Conservation (phyloP, 2,797 vertebrate genomes). For the Pagetopsis macropterus region DNA sequence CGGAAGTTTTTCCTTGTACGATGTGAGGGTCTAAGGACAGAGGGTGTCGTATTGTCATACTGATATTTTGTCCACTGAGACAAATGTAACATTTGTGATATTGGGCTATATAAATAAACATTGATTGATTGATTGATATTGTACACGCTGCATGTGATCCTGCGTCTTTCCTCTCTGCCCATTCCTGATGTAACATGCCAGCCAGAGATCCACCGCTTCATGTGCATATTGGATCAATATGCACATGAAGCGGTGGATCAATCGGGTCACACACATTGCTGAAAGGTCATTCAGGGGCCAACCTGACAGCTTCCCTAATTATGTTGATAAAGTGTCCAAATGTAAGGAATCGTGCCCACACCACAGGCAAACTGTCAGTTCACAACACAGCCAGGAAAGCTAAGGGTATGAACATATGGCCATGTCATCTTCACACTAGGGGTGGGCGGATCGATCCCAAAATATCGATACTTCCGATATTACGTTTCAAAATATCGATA, state of each 20-base stretch:
- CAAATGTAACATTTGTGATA: no score
- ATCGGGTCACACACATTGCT: constrained; percentile 47
- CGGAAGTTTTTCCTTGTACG: no score
- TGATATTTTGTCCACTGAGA: no score
- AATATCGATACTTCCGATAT: no score
- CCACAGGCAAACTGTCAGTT: constrained; percentile 41
- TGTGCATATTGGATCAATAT: constrained; percentile 43
- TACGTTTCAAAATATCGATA: no score
- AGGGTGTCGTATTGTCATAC: no score
- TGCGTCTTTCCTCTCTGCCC: constrained; percentile 21
- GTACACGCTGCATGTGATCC: constrained; percentile 28
- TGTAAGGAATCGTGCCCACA: constrained; percentile 20
- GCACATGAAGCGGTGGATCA: constrained; percentile 42
- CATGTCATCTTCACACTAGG: constrained; percentile 36
- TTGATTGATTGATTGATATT: not conserved
- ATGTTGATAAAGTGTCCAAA: constrained; percentile 59
- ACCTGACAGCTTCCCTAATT: constrained; percentile 48
- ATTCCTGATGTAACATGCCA: constrained; percentile 55
- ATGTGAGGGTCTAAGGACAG: no score
- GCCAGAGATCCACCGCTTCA: no score
- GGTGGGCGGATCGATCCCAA: no score
- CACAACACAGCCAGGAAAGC: constrained; percentile 10
- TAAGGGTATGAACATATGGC: constrained; percentile 54
- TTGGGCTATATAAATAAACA: no score
- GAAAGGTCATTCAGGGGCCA: constrained; percentile 56